phyloP scores from a whole-genome alignment of 2,797 vertebrate genomes.

The Aselliscus stoliczkanus region DNA sequence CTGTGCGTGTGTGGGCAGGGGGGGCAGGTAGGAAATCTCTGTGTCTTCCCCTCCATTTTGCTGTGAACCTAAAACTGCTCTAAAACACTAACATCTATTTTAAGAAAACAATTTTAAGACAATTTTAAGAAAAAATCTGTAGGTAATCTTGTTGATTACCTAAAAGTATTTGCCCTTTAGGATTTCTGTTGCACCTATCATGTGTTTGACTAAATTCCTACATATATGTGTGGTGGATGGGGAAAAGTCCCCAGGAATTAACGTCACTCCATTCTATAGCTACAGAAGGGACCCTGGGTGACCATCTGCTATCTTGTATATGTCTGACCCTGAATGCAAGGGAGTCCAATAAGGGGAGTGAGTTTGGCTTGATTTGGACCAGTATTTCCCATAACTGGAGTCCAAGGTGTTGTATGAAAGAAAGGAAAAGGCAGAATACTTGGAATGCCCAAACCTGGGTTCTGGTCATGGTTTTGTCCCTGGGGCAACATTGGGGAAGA shows the following conservation, averaged over 20 bases:
- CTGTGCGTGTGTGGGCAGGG: not conserved
- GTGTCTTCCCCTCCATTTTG: not conserved
- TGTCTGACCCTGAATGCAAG: not conserved
- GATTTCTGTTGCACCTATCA: not conserved
- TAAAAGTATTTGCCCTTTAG: not conserved
- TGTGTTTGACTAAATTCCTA: not conserved
- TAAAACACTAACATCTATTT: not conserved
- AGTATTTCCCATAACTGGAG: not conserved
- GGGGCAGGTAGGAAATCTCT: not conserved
- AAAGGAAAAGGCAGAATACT: not conserved
- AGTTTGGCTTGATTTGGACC: not conserved
- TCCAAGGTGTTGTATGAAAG: not conserved
- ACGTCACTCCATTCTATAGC: not conserved
- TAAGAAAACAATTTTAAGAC: not conserved
- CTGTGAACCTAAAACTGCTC: not conserved
- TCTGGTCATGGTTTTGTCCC: not conserved
- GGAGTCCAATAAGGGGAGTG: not conserved
- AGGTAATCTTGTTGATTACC: not conserved
- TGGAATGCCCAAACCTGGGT: not conserved
- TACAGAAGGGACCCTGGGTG: not conserved
- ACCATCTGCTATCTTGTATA: rapidly evolving
- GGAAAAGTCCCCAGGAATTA: not conserved
- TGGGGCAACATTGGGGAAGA: too few species aligned
- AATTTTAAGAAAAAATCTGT: not conserved
- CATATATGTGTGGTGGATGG: not conserved